phyloP scores from a whole-genome alignment of 2,888 invertebrate genomes.

The Falcaria lacertinaria region DNA sequence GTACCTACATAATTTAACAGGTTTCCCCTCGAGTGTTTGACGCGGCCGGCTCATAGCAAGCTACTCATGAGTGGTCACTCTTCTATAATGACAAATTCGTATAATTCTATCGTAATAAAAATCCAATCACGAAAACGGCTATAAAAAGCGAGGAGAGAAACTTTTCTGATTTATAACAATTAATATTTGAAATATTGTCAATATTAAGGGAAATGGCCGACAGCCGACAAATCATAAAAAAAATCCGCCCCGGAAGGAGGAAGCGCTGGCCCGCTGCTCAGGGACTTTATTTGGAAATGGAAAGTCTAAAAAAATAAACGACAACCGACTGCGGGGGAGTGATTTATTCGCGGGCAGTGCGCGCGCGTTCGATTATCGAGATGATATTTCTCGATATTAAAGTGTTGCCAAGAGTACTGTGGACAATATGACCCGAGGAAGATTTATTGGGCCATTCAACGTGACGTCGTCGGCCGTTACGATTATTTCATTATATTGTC shows the following conservation, averaged over 20 bases:
- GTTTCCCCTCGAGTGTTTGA: slow-evolving; percentile 55
- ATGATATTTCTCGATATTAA: slow-evolving; percentile 80
- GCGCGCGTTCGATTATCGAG: slow-evolving; percentile 70
- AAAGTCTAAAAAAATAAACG: slow-evolving; percentile 79
- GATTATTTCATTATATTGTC: slow-evolving; percentile 79
- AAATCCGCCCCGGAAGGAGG: slow-evolving; percentile 74
- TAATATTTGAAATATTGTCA: slow-evolving; percentile 80
- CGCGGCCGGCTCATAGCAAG: slow-evolving; percentile 44
- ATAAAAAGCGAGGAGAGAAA: slow-evolving; percentile 58
- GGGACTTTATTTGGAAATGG: slow-evolving; percentile 79
- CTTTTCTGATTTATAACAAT: slow-evolving; percentile 77
- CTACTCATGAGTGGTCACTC: slow-evolving; percentile 23
- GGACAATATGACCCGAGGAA: slow-evolving; percentile 79
- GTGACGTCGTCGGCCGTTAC: slow-evolving; percentile 74
- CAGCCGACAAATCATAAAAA: slow-evolving; percentile 77
- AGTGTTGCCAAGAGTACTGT: slow-evolving; percentile 76
- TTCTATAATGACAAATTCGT: slow-evolving; percentile 33
- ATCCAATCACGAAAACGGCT: slow-evolving; percentile 59
- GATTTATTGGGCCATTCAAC: slow-evolving; percentile 76
- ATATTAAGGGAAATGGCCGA: slow-evolving; percentile 76
- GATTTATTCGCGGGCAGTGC: slow-evolving; percentile 74
- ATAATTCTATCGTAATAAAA: slow-evolving; percentile 63
- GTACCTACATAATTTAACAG: slow-evolving; percentile 76
- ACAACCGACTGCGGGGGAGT: slow-evolving; percentile 62
- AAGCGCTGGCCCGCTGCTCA: slow-evolving; percentile 73